Conservation (phyloP, 1,140 invertebrate species). For the Penaeus vannamei region DNA sequence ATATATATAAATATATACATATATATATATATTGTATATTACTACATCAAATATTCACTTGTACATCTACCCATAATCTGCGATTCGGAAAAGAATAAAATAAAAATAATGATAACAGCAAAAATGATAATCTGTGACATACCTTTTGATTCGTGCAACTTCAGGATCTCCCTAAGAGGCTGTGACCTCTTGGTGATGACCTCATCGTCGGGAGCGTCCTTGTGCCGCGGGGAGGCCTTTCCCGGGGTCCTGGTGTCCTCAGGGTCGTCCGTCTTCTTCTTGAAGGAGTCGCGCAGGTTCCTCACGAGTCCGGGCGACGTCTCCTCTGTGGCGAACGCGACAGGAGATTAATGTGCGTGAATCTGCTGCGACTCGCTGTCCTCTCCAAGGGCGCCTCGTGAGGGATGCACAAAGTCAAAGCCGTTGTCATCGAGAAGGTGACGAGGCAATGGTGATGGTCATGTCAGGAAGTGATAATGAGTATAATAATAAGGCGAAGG, state of each 20-base stretch:
- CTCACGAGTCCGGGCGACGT: slow-evolving; percentile 14
- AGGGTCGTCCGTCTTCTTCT: not conserved
- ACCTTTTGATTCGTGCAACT: slow-evolving; percentile 61
- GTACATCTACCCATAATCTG: too few relatives aligned
- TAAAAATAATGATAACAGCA: too few relatives aligned
- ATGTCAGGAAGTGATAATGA: too few relatives aligned
- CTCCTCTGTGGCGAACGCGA: slow-evolving; percentile 3
- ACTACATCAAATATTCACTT: not conserved
- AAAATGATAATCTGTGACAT: not conserved
- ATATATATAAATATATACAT: not conserved
- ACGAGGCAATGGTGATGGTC: too few relatives aligned
- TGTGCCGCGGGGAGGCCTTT: not conserved
- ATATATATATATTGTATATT: not conserved
- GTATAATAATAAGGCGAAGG: too few relatives aligned
- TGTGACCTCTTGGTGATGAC: slow-evolving; percentile 35
- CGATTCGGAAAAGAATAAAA: too few relatives aligned
- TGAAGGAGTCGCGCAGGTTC: slow-evolving; percentile 17
- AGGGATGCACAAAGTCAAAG: too few relatives aligned
- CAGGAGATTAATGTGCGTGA: not conserved
- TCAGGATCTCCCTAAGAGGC: slow-evolving; percentile 54
- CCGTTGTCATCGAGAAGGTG: too few relatives aligned
- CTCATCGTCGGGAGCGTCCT: slow-evolving; percentile 32
- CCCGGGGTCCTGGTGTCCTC: not conserved
- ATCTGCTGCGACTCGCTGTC: too few relatives aligned
- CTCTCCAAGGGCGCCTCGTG: too few relatives aligned